A percentile compares a stretch with the other conserved stretches of the same genome.
Evolutionary conservation across 1,140 invertebrate genomes (phyloP).

Genomic region (Camponotus pennsylvanicus): DNA sequence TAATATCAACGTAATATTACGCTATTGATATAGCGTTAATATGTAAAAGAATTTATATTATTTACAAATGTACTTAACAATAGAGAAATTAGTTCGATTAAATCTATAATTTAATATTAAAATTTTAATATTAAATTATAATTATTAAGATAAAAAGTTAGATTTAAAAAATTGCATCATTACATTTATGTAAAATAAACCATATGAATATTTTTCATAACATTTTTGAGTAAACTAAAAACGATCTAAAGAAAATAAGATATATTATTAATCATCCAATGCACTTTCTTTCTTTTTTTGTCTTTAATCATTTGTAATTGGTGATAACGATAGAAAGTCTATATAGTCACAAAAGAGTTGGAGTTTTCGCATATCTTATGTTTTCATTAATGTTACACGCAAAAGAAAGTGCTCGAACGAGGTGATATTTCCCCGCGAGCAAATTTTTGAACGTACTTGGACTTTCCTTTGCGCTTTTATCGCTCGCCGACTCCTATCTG

Average conservation of each 20-base stretch:
- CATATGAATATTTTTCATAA: background rate
- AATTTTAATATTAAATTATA: background rate
- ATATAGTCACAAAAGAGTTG: background rate
- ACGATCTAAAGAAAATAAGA: background rate
- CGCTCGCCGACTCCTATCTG: background rate
- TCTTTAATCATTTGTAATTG: background rate
- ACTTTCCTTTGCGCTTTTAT: background rate
- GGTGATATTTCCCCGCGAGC: background rate
- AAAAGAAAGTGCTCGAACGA: background rate
- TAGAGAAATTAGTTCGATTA: too few species aligned
- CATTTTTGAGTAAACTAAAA: background rate
- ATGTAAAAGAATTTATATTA: too few species aligned
- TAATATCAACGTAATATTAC: too few species aligned
- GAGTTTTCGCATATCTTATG: background rate
- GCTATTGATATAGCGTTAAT: too few species aligned
- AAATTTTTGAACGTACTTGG: background rate
- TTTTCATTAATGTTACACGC: constrained; percentile 4
- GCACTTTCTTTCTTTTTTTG: background rate
- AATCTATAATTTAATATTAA: background rate
- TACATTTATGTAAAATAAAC: background rate
- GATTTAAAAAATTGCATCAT: background rate
- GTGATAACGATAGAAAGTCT: constrained; percentile 10
- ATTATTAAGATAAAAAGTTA: background rate
- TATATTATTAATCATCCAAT: background rate
- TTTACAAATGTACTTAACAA: too few species aligned